Percentiles rank a stretch among this genome's conserved stretches.
Evolutionary conservation across 2,113 vertebrate species (phyloP).

Genomic region (Passer montanus): DNA sequence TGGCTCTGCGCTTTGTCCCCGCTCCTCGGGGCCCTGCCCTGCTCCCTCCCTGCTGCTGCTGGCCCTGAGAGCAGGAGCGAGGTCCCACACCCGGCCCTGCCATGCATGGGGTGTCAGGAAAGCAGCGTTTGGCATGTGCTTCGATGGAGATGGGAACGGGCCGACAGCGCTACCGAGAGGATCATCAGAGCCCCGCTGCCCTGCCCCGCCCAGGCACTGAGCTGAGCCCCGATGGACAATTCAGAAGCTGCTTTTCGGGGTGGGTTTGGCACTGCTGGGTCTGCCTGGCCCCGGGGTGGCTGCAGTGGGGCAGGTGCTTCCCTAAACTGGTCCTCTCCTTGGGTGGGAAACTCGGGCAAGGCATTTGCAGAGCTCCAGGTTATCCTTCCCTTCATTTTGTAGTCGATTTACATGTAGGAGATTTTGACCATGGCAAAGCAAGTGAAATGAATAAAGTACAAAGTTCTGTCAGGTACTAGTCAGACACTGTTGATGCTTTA

Average conservation of each 20-base stretch:
- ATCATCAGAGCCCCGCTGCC: not conserved
- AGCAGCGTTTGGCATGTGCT: constrained; percentile 54
- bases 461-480: constrained; percentile 94
- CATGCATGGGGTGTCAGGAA: constrained; percentile 55
- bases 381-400: constrained; percentile 87
- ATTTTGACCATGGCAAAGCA: constrained; percentile 96
- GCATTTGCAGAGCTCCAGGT: constrained; percentile 95
- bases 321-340: constrained; percentile 64
- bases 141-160: constrained; percentile 55
- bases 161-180: not conserved
- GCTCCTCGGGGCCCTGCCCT: not conserved
- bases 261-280: not conserved
- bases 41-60: not conserved
- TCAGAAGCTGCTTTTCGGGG: not conserved
- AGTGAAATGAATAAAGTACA: constrained; percentile 98
- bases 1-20: not conserved
- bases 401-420: constrained; percentile 91
- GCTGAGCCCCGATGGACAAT: not conserved
- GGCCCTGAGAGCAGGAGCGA: not conserved
- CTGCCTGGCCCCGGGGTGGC: constrained; percentile 1
- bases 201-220: not conserved
- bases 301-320: constrained; percentile 1
- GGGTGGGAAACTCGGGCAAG: constrained; percentile 51
- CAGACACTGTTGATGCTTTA: constrained; percentile 92
- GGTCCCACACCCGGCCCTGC: not conserved